Evolutionary conservation across 2,113 vertebrate genomes (phyloP), one percentile per base, ranked within the genome.

Genomic region (Corydoras maculifer): DNA sequence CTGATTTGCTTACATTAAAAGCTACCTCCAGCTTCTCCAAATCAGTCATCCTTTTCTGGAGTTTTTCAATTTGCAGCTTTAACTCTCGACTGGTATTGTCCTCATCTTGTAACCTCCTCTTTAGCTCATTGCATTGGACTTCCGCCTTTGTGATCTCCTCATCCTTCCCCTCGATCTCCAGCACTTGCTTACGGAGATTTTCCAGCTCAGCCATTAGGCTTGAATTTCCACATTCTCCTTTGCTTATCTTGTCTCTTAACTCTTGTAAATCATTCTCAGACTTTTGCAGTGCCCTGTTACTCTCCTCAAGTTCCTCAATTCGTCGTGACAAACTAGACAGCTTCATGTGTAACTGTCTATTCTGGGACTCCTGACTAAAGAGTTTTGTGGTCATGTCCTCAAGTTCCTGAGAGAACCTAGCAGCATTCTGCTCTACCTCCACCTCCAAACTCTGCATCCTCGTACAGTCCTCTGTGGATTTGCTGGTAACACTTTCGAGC

Each of bases 101-200:
- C 76, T 98, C 93, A 6, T 93, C 90, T 50, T 94, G 92, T 4
- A 98, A 85, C 79, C 86, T 96, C 73, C 89, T 96, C 82, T 82
- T 92, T 72, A 99, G 81, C 74, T 97, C 95, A 77, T 86, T 86
- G 87, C 95, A 95, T 73, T 93, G 95, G 29, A 84, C 86, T 83
- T 99, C 95, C 0, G 92, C 93, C 81, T 96, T 96, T 0, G 86
- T 93, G 75, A 98, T 94, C 86, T 99, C 96, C 73, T 98, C 96
- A 4, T 98, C 96, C 65, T 98, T 97, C 0, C 94, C 94, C 77
- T 99, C 94, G 94, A 98, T 98, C 83, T 99, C 96, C 65, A 97
- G 85, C 12, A 98, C 92, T 0, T 89, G 93, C 78, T 97, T 98
- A 14, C 91, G 87, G 15, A 98, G 90, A 60, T 89, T 96, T 86